phyloP scores from a whole-genome alignment of 2,797 vertebrate species.

The Smutsia gigantea region DNA sequence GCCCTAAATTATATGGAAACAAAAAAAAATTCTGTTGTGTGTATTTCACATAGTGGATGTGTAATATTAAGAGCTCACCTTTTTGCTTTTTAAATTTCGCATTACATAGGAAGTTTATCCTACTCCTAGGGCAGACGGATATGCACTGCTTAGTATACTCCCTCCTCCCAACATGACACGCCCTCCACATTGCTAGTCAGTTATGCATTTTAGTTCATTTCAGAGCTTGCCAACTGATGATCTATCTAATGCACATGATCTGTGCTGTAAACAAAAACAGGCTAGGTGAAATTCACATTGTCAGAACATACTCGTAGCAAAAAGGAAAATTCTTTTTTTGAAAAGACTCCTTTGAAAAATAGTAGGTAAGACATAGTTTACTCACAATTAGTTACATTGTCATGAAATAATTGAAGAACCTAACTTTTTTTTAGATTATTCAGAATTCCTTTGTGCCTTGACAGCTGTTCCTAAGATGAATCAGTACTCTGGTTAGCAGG shows the following conservation, averaged over 20 bases:
- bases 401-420: background rate
- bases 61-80: background rate
- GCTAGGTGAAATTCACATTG: constrained; percentile 7
- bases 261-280: background rate
- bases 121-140: background rate
- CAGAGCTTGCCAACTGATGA: background rate
- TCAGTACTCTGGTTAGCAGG: background rate
- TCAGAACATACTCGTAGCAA: background rate
- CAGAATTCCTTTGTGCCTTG: constrained; percentile 9
- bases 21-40: background rate
- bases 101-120: background rate
- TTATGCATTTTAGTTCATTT: background rate
- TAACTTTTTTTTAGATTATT: background rate
- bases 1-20: constrained; percentile 27
- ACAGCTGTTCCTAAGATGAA: background rate
- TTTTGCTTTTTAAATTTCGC: background rate
- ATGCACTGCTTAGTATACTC: background rate
- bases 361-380: background rate
- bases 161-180: rapidly evolving
- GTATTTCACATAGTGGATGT: background rate
- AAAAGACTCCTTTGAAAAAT: background rate
- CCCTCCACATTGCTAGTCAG: background rate
- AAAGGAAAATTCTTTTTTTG: background rate
- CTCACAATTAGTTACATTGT: background rate
- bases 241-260: background rate